Evolutionary conservation across 2,888 invertebrate genomes (phyloP), one percentile per base, ranked within the genome.

Genomic region (Caenorhabditis auriculariae): DNA sequence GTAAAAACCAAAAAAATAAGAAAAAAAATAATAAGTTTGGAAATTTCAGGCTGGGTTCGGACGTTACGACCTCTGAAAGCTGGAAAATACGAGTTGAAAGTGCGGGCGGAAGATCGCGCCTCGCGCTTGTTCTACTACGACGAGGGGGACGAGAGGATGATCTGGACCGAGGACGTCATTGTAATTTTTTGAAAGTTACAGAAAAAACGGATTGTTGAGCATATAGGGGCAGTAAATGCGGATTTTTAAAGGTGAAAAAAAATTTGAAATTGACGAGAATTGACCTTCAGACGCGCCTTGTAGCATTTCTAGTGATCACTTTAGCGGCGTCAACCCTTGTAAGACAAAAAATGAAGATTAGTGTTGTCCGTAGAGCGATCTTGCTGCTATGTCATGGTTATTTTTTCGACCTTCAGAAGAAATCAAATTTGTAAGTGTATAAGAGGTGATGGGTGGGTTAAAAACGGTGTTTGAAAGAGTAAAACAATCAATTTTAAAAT

Each of bases 1-100:
- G 95, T 44, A 35, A 45, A 49, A 35, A 35, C 35, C 9, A 35
- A n/a, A n/a, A 35, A 35, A 15, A n/a, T n/a, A 15, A 9, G 9
- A 35, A 35, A 35, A 35, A 15, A 15, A 35, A 15, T 9, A 35
- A 35, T 15, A 35, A n/a, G 9, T 35, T 35, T 9, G 35, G 35
- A 35, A 15, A n/a, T 35, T 35, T 35, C 35, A 35, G 35, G 35
- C 1, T 77, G 77, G 76, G 49, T 77, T 44, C 62, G 71, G 17
- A 65, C 65, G n/a, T 52, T 71, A 9, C 52, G 65, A 12, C 60
- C 54, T 6, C 41, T 77, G 2, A 54, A 63, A 21, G 29, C 66
- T 3, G 76, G 75, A 5, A 60, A 45, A 17, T 70, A 74, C 48
- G 46, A 60, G 17, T 37, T 78, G 38, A 64, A 66, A 38, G 66